Evolutionary conservation across 2,797 vertebrate species (phyloP), one percentile per base, ranked within the genome.

Genomic region (Acanthopagrus latus): DNA sequence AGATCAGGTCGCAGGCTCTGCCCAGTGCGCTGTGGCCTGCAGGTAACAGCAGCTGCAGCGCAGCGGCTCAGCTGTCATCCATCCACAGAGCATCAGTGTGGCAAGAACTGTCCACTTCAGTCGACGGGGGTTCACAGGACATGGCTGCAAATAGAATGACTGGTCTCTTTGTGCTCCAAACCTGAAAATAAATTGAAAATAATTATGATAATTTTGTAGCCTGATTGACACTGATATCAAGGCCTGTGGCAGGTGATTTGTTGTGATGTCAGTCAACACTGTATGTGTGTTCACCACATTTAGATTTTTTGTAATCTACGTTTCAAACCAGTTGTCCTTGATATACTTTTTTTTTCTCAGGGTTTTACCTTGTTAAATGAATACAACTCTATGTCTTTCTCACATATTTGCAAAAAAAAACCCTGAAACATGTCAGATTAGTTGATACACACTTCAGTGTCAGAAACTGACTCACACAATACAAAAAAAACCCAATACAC

Each of bases 31-130:
- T 67, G 62, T 56, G 75, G 80, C 80, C 88, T 88, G 74, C 83
- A 90, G 75, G 83, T 86, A 78, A 46, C 64, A 63, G 55, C 75
- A 85, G 81, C 82, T 84, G 86, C 83, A 82, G 79, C 74, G 51
- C 76, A 38, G 48, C n/a, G 70, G 71, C 82, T 80, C 83, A 71
- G 54, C 74, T 74, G 76, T 86, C 82, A 88, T 88, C 82, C 21
- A 47, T 84, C 76, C 81, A 44, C 66, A 57, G 18, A 57, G 27
- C 27, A 57, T 58, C 58, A 25, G 29, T 21, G 46, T 64, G 74
- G 88, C 64, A 43, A 59, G 27, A 63, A 25, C 43, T 47, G 73
- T 77, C 67, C 64, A 76, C 54, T 20, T 66, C 64, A 55, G 65
- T 65, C 62, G 13, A 11, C 71, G 52, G 66, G 41, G 44, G 38